Evolutionary conservation across 2,888 invertebrate species (phyloP), one percentile per base, ranked within the genome.

Genomic region (Cheilosia grossa): DNA sequence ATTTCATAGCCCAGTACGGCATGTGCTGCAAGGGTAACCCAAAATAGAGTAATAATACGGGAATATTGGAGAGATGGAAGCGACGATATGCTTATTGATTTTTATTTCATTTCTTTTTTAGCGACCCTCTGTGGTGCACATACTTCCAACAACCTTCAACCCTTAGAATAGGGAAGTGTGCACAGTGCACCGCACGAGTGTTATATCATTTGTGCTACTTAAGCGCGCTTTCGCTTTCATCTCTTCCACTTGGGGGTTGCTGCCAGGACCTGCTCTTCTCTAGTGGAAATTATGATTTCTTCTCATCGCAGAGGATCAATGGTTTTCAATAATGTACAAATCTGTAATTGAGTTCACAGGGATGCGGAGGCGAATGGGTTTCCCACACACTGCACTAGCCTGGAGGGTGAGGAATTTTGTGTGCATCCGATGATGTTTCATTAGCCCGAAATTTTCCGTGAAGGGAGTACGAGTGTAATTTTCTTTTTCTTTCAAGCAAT

Each of bases 1-100:
- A 69, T 75, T 72, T 56, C 66, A 42, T 58, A 81, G 44, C 24
- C 69, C 64, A 30, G 19, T 47, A 70, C 69, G 56, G 63, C 19
- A 73, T 67, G 21, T 21, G 10, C 49, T 33, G 27, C 37, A 51
- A 42, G 64, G 66, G 40, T 30, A 74, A 42, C 75, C 49, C 19
- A 37, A 85, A 80, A 85, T 75, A 61, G 66, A 75, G 80, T 75
- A 66, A 72, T 72, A 81, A 72, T 75, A 63, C 63, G 44, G 30
- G 66, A 61, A 61, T 51, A 13, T 70, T 64, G 19, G 27, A 58
- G 58, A 64, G 58, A 47, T 73, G 51, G 47, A 80, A 69, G 47
- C 63, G 42, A 15, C 37, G 82, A 70, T 75, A 81, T 70, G 80
- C 61, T 66, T 85, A 85, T 85, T 81, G 81, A 81, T 85, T 85